Percentiles rank a stretch among this genome's conserved stretches.
Evolutionary conservation across 2,113 vertebrate genomes (phyloP).

Genomic region (Hippolais icterina): DNA sequence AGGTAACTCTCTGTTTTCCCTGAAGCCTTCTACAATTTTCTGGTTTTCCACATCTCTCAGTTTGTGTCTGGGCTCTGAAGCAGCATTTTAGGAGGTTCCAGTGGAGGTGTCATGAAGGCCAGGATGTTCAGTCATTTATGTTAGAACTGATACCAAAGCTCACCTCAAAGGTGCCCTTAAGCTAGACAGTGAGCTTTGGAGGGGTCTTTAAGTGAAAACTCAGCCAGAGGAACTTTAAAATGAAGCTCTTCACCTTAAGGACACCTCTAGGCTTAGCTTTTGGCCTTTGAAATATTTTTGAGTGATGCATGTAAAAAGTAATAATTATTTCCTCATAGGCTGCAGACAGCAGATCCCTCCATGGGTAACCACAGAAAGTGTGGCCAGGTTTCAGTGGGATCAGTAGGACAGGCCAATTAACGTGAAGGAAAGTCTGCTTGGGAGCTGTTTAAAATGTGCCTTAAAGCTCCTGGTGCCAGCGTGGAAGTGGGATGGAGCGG

Average conservation of each 20-base stretch:
- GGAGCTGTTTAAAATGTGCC: not conserved
- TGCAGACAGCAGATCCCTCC: not conserved
- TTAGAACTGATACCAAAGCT: not conserved
- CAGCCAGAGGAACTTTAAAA: not conserved
- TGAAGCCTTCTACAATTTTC: not conserved
- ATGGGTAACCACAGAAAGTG: not conserved
- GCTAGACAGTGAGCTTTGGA: not conserved
- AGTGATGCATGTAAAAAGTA: not conserved
- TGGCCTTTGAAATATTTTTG: not conserved
- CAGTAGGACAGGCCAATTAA: not conserved
- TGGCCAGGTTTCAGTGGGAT: not conserved
- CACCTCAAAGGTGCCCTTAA: not conserved
- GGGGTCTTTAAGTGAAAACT: not conserved
- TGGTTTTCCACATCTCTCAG: not conserved
- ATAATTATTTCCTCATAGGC: not conserved
- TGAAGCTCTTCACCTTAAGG: not conserved
- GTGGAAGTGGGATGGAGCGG: not conserved
- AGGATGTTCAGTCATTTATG: not conserved
- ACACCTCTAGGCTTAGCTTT: not conserved
- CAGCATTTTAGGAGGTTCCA: not conserved
- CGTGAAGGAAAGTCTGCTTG: not conserved
- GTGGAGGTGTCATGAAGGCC: not conserved
- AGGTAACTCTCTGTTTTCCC: not conserved
- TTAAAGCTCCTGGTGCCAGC: not conserved
- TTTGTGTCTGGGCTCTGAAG: not conserved